Percentiles rank a stretch among this genome's conserved stretches.
Conservation (phyloP, 2,888 invertebrate genomes). For the Palloptera scutellata region DNA sequence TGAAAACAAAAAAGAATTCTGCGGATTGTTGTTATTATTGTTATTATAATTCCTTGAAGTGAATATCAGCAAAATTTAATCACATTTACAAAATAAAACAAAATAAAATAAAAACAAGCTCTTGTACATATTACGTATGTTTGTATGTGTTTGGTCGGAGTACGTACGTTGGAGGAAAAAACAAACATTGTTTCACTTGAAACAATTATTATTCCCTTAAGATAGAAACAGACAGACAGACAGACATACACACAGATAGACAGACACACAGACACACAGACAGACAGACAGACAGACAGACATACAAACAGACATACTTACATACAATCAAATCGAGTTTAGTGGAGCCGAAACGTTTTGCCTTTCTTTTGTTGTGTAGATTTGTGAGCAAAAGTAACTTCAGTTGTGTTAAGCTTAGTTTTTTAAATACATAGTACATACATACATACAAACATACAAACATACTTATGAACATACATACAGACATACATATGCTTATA, state of each 20-base stretch:
- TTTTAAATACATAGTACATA: too few relatives aligned
- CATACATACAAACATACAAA: too few relatives aligned
- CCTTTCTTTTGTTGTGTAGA: constrained; percentile 17
- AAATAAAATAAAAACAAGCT: constrained; percentile 17
- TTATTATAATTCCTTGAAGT: constrained; percentile 63
- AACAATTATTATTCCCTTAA: constrained; percentile 52
- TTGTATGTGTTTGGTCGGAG: not conserved
- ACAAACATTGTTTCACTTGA: constrained; percentile 51
- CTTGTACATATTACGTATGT: not conserved
- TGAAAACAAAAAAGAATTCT: constrained; percentile 56
- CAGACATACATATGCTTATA: too few relatives aligned
- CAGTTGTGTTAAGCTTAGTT: too few relatives aligned
- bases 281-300: not conserved
- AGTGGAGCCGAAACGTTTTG: not conserved
- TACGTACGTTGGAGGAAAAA: constrained; percentile 4
- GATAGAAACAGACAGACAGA: constrained; percentile 22
- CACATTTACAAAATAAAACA: constrained; percentile 43
- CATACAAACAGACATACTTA: constrained; percentile 13
- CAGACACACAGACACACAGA: constrained; percentile 20
- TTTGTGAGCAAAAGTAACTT: too few relatives aligned
- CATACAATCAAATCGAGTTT: constrained; percentile 9
- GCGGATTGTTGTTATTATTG: constrained; percentile 63
- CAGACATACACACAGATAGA: constrained; percentile 36
- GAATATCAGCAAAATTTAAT: constrained; percentile 62
- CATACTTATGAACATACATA: too few relatives aligned